Conservation (phyloP, 1,140 invertebrate species). For the Hyles vespertilio region DNA sequence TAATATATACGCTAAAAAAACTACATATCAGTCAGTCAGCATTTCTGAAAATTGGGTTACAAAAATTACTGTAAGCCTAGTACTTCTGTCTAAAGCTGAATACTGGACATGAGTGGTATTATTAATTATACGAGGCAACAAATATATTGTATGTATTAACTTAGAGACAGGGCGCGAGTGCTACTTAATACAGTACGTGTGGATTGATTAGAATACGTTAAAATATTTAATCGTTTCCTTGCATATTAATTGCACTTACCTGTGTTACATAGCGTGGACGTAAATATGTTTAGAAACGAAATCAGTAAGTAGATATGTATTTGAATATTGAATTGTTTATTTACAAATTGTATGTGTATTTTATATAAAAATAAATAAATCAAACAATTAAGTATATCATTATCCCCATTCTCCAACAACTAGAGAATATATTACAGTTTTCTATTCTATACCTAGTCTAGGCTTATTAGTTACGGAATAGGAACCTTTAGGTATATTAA, state of each 20-base stretch:
- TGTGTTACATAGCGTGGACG: constrained; percentile 37
- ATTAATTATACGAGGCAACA: no score
- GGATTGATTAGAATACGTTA: constrained; percentile 2
- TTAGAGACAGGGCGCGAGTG: no score
- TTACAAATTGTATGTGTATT: constrained; percentile 75
- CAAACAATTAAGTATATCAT: constrained; percentile 11
- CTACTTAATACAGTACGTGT: no score
- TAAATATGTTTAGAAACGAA: constrained; percentile 50
- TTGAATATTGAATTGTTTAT: constrained; percentile 72
- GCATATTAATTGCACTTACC: constrained; percentile 20
- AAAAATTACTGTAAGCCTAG: no score
- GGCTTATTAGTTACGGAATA: no score
- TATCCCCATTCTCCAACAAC: background rate
- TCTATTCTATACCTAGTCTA: no score
- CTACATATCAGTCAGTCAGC: constrained; percentile 41
- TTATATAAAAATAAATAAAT: constrained; percentile 71
- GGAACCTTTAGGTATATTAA: no score
- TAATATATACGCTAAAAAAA: constrained; percentile 22
- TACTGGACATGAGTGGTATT: no score
- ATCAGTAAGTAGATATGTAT: constrained; percentile 59
- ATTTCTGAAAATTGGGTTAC: background rate
- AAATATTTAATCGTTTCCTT: background rate
- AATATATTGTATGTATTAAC: no score
- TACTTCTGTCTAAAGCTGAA: no score
- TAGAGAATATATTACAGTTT: no score